phyloP scores from a whole-genome alignment of 2,797 vertebrate species.

The Pitangus sulphuratus region DNA sequence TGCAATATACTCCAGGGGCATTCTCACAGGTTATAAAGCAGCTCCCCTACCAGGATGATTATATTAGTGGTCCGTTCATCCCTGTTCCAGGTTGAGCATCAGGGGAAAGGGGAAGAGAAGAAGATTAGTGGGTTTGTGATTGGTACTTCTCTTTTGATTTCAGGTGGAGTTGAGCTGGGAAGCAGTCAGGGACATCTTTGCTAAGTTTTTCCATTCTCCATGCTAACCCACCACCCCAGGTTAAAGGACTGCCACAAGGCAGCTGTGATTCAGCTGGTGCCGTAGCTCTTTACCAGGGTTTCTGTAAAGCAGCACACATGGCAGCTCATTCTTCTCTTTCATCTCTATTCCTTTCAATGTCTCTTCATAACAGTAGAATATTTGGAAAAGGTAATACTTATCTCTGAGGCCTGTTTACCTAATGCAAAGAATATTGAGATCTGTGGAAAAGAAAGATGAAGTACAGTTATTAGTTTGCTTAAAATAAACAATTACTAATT shows the following conservation, averaged over 20 bases:
- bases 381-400: background rate
- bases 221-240: background rate
- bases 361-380: background rate
- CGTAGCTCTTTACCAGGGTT: background rate
- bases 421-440: background rate
- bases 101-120: background rate
- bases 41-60: background rate
- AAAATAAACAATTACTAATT: background rate
- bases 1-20: accelerated
- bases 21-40: background rate
- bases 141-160: background rate
- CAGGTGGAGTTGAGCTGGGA: background rate
- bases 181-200: background rate
- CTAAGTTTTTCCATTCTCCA: background rate
- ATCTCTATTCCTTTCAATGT: background rate
- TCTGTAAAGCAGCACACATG: background rate
- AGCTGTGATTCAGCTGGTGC: background rate
- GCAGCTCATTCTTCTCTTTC: background rate
- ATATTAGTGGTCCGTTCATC: background rate
- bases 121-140: background rate
- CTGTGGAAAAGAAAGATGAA: background rate
- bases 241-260: background rate
- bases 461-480: background rate
- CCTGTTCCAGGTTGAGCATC: background rate
- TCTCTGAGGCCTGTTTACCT: background rate